Base-by-base conservation (phyloP, 2,888 invertebrate genomes). In the Parascotia fuliginaria region DNA sequence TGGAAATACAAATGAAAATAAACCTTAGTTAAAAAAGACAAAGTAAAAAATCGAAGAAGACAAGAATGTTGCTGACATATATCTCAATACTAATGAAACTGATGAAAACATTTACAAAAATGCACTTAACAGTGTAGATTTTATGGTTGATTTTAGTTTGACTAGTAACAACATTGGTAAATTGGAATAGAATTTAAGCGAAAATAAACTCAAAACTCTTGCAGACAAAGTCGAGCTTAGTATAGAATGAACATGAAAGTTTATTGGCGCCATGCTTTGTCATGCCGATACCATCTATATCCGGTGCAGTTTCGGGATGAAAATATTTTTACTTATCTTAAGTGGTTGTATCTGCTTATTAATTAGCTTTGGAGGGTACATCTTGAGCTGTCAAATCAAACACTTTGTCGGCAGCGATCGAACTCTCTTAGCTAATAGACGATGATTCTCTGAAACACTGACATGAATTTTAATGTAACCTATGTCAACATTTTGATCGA, bases 341-440 rank as follows among this genome's bases (percentile, higher is more conserved):
- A 92, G 92, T 91, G 91, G 89, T 85, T 91, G 90, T 90, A 91
- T 91, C 92, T 92, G 90, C 83, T 91, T 90, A 92, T 91, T 92
- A 91, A 92, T 91, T 92, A 91, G 83, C 80, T 82, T 83, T 81
- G 75, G 82, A 79, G 77, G 83, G 85, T 83, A 86, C 84, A 85
- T 77, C 83, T 83, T 71, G 82, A 82, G 87, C 92, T 89, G 91
- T 90, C 91, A 89, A 83, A 89, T 81, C 79, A 81, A 84, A 88
- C 88, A 87, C 91, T 90, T 89, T 90, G 90, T 83, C 89, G 90
- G 90, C 75, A 54, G 63, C 64, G 47, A 59, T 60, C 64, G 73
- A 75, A 74, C 68, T 70, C 65, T 55, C 66, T 73, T 67, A 69
- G 70, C 76, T 85, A 86, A 87, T 87, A 85, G 83, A 81, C 70